Evolutionary conservation across 2,113 vertebrate genomes (phyloP), one percentile per base, ranked within the genome.

Genomic region (Physeter macrocephalus): DNA sequence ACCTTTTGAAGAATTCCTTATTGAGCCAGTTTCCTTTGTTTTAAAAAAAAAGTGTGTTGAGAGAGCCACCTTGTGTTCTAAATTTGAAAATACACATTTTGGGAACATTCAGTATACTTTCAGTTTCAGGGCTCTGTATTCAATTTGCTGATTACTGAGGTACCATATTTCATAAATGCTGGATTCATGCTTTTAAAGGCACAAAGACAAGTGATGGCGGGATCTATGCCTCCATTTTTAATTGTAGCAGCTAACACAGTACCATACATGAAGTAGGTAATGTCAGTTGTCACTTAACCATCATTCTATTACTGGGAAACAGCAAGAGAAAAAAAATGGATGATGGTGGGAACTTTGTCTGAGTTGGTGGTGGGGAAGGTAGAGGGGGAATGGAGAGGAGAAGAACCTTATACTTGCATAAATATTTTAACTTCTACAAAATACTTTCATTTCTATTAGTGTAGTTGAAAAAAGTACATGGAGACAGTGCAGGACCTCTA

Each of bases 61-160:
- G 49, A 74, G 92, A 25, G 88, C 91, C 88, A 78, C 54, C 94
- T 78, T 46, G 77, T 97, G 77, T 94, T 98, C 89, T 95, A 39
- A 71, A 92, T 72, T 64, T 93, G 39, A 93, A 98, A 98, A 87
- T 83, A 52, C 23, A 67, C 2, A 21, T 36, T 95, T 93, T 85
- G 36, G 1, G 80, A 97, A 93, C 43, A 88, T 39, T 8, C 14
- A 61, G 20, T 66, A 4, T 54, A 96, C 31, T 95, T 72, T 67
- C 20, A 77, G 8, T 21, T 88, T 25, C 54, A 69, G n/a, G 8
- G 8, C n/a, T 93, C n/a, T 64, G 15, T 46, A 91, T 96, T 94
- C 46, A 71, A 27, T 88, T 69, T 91, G 25, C 81, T 52, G 25
- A 80, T 64, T 67, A 67, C 46, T 64, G 15, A 90, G 20, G 57